Conservation (phyloP, 2,888 invertebrate genomes). For the Drosophila robusta region DNA sequence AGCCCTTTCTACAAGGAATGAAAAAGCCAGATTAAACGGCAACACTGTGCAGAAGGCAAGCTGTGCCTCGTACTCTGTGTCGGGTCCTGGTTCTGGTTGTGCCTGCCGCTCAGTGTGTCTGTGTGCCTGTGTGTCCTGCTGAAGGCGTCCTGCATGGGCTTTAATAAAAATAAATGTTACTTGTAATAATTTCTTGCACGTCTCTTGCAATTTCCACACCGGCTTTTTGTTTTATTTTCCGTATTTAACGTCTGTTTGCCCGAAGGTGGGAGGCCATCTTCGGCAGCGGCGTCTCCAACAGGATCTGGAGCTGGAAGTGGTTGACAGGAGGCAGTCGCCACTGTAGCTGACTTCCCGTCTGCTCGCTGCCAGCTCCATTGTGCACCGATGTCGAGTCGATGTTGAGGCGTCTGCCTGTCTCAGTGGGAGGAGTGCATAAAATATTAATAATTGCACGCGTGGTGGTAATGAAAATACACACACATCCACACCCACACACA, state of each 20-base stretch:
- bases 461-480: slow-evolving; percentile 74
- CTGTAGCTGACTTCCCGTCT: slow-evolving; percentile 61
- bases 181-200: slow-evolving; percentile 77
- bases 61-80: slow-evolving; percentile 28
- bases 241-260: slow-evolving; percentile 60
- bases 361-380: slow-evolving; percentile 47
- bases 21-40: neutral
- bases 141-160: slow-evolving; percentile 54
- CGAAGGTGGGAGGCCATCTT: neutral
- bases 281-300: neutral
- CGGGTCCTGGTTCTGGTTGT: neutral
- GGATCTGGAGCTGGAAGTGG: neutral
- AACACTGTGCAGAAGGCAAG: slow-evolving; percentile 33
- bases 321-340: slow-evolving; percentile 4
- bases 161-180: slow-evolving; percentile 80
- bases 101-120: neutral
- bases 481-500: slow-evolving; percentile 20
- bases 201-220: slow-evolving; percentile 66
- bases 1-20: no score
- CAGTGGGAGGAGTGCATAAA: slow-evolving; percentile 64
- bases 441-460: slow-evolving; percentile 79
- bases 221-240: slow-evolving; percentile 43
- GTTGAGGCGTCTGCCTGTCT: slow-evolving; percentile 19
- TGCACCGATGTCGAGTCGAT: slow-evolving; percentile 43
- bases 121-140: slow-evolving; percentile 34